phyloP scores from a whole-genome alignment of 2,113 vertebrate genomes.

The Myiozetetes cayanensis region DNA sequence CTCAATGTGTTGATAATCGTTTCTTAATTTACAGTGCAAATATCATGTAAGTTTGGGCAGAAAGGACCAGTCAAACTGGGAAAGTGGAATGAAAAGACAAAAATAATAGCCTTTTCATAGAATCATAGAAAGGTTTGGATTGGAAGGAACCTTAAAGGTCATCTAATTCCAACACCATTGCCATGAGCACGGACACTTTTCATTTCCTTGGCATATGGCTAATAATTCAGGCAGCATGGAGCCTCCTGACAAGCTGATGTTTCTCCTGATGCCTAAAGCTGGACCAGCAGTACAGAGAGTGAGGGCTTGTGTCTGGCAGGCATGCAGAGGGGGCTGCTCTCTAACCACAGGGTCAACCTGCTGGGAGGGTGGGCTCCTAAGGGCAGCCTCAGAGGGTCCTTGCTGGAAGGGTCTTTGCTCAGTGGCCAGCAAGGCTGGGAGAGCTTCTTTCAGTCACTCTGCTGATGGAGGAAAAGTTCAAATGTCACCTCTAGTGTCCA shows the following conservation, averaged over 20 bases:
- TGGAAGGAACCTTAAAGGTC: background rate
- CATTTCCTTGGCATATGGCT: background rate
- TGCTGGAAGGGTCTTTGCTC: background rate
- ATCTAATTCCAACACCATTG: background rate
- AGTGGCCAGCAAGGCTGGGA: background rate
- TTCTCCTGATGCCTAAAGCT: background rate
- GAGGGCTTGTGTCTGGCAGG: too few species aligned
- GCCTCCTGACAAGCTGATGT: background rate
- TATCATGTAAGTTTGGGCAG: background rate
- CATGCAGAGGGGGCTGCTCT: background rate
- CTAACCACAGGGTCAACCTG: background rate
- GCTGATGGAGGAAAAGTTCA: too few species aligned
- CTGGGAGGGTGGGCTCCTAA: background rate
- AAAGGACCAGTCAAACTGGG: background rate
- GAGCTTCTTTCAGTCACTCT: background rate
- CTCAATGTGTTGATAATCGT: background rate
- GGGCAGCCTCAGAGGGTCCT: background rate
- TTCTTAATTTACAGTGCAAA: background rate
- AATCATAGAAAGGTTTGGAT: background rate
- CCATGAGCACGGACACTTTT: background rate
- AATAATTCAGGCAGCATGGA: background rate
- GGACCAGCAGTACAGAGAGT: too few species aligned
- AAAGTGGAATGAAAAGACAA: background rate
- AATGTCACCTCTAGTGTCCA: rapidly evolving
- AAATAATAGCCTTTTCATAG: background rate